Conservation (phyloP, 2,888 invertebrate species). For the Cryptus viduatorius region DNA sequence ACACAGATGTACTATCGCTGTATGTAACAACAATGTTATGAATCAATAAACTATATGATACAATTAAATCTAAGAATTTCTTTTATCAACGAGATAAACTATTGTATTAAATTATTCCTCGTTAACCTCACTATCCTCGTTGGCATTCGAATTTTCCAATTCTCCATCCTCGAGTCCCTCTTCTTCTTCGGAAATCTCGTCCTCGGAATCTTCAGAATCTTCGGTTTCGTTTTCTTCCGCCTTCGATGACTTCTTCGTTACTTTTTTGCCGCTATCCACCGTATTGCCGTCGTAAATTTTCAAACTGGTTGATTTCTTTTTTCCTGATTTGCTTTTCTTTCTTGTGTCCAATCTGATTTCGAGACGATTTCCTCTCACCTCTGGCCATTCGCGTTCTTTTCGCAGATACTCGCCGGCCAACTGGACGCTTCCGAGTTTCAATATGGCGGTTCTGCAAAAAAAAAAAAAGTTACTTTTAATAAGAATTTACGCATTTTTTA, state of each 20-base stretch:
- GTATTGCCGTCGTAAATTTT: conserved; percentile 61
- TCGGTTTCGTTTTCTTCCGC: conserved; percentile 1
- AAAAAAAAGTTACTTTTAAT: too few species aligned
- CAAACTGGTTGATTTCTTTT: conserved; percentile 40
- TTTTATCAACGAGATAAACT: background rate
- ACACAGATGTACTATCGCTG: conserved; percentile 25
- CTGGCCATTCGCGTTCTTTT: conserved; percentile 71
- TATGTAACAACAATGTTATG: conserved; percentile 27
- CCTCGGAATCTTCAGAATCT: conserved; percentile 32
- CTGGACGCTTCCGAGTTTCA: conserved; percentile 72
- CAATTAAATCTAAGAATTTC: conserved; percentile 43
- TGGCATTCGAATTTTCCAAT: conserved; percentile 43
- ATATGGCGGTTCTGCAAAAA: conserved; percentile 71
- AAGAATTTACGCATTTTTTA: too few species aligned
- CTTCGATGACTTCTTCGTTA: background rate
- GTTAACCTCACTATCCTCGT: conserved; percentile 43
- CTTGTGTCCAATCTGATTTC: conserved; percentile 72
- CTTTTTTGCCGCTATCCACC: conserved; percentile 7
- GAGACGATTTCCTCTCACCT: conserved; percentile 71
- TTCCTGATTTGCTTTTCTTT: conserved; percentile 58
- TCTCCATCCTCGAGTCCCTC: conserved; percentile 47
- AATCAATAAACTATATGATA: conserved; percentile 44
- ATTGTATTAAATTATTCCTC: conserved; percentile 56
- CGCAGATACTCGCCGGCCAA: conserved; percentile 74
- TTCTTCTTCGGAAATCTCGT: conserved; percentile 16